Evolutionary conservation across 2,113 vertebrate species (phyloP).

Genomic region (Mesitornis unicolor): DNA sequence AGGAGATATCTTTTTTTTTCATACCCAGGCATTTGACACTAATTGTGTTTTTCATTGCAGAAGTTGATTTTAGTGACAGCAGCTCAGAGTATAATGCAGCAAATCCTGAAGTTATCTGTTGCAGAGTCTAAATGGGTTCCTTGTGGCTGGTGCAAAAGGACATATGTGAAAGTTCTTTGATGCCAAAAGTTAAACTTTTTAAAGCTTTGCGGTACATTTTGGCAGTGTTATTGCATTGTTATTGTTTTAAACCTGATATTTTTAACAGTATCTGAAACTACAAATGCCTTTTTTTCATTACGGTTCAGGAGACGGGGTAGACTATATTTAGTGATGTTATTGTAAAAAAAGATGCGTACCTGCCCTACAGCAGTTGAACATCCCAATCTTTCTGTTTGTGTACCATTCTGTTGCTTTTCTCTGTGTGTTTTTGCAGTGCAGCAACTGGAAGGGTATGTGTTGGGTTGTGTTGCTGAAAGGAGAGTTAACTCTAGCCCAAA

Average conservation of each 20-base stretch:
- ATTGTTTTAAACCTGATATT: background rate
- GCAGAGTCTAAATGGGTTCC: background rate
- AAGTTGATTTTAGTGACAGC: background rate
- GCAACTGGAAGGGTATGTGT: background rate
- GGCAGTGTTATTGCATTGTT: background rate
- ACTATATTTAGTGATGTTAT: background rate
- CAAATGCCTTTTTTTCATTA: background rate
- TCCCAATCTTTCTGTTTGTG: background rate
- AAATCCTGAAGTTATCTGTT: background rate
- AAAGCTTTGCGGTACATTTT: background rate
- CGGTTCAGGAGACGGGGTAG: background rate
- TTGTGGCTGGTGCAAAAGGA: background rate
- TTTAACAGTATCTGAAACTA: background rate
- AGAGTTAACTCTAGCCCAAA: background rate
- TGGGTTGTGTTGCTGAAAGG: background rate
- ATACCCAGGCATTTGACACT: background rate
- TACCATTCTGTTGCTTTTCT: background rate
- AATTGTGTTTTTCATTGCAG: background rate
- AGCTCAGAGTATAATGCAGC: background rate
- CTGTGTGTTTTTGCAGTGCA: background rate
- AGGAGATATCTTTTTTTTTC: background rate
- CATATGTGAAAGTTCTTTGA: background rate
- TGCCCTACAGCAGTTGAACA: constrained; percentile 19
- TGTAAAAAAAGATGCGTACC: background rate
- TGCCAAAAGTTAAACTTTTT: background rate